phyloP scores from a whole-genome alignment of 2,888 invertebrate genomes.

The Lasioglossum calceatum region DNA sequence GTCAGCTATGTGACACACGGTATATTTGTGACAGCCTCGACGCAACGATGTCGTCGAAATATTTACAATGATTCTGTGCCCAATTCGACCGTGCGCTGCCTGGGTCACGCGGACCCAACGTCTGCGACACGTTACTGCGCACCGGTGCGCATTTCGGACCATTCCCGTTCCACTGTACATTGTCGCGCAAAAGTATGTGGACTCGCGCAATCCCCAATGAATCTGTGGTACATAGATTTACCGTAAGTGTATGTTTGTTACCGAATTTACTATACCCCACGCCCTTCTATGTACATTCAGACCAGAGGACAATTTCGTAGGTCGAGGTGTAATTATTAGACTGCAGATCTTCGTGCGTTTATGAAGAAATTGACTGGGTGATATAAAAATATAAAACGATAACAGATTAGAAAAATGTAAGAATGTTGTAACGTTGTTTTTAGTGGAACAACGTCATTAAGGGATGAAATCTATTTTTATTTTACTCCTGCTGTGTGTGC shows the following conservation, averaged over 20 bases:
- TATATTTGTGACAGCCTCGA: not conserved
- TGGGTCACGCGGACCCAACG: not conserved
- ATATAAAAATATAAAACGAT: no score
- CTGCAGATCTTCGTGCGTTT: no score
- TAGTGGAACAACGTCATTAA: no score
- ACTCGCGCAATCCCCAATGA: not conserved
- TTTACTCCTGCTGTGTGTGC: no score
- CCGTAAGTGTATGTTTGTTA: not conserved
- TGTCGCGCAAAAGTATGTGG: not conserved
- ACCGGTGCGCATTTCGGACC: constrained; percentile 4
- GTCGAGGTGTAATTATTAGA: no score
- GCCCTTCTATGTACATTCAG: not conserved
- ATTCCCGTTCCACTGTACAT: not conserved
- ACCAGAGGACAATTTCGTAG: not conserved
- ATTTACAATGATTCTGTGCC: not conserved
- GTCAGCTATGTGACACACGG: not conserved
- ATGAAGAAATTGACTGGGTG: no score
- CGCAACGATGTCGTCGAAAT: not conserved
- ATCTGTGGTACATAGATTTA: not conserved
- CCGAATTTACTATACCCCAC: not conserved
- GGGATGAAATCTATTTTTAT: no score
- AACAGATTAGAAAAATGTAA: no score
- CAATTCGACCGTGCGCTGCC: not conserved
- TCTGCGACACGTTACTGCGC: not conserved
- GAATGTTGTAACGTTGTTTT: no score